Conservation (phyloP, 2,113 vertebrate genomes). For the Arenaria interpres region DNA sequence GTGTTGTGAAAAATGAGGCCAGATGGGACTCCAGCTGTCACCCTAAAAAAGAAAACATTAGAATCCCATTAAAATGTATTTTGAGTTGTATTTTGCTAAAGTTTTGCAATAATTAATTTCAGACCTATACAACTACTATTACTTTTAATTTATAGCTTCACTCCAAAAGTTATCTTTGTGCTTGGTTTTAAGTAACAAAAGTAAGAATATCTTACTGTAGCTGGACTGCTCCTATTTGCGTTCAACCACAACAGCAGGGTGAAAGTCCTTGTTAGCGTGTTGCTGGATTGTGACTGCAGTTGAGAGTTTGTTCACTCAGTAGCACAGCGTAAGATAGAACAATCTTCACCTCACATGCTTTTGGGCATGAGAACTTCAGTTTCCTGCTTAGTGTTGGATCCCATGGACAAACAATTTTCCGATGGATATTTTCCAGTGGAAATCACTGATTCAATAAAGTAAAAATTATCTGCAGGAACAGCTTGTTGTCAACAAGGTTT, state of each 20-base stretch:
- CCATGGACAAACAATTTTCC: background rate
- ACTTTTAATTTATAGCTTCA: background rate
- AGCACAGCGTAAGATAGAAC: background rate
- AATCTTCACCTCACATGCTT: background rate
- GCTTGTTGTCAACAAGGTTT: background rate
- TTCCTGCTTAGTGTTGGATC: background rate
- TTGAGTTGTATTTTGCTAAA: constrained; percentile 31
- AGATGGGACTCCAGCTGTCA: constrained; percentile 70
- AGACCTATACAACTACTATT: background rate
- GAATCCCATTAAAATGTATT: constrained; percentile 62
- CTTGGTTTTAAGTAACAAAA: constrained; percentile 44
- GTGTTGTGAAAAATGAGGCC: constrained; percentile 47
- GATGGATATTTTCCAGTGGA: background rate
- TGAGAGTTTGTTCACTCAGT: background rate
- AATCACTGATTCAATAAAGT: background rate
- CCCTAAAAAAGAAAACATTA: constrained; percentile 53
- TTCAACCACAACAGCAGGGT: background rate
- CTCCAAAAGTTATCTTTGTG: background rate
- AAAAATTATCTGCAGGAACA: background rate
- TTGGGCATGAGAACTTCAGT: background rate
- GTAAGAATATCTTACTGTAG: background rate
- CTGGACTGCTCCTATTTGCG: background rate
- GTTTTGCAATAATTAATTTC: constrained; percentile 60
- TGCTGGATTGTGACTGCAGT: background rate
- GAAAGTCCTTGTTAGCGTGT: background rate